phyloP scores from a whole-genome alignment of 2,797 vertebrate genomes.

The Eulemur coronatus region DNA sequence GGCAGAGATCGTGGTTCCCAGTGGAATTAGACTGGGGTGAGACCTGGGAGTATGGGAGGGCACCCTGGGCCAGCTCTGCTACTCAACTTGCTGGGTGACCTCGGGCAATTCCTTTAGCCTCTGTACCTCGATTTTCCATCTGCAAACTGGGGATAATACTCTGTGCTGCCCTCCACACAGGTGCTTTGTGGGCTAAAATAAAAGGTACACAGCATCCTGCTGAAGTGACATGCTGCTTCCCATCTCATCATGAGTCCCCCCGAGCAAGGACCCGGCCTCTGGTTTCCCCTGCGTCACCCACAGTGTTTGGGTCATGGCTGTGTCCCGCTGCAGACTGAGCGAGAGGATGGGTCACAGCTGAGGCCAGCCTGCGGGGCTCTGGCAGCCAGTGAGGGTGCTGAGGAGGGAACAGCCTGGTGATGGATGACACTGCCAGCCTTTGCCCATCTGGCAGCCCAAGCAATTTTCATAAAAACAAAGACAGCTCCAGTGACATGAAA shows the following conservation, averaged over 20 bases:
- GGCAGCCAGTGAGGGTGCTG: not conserved
- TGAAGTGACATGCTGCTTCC: not conserved
- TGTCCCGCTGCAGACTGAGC: not conserved
- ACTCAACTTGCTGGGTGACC: not conserved
- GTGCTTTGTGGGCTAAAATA: not conserved
- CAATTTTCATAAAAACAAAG: constrained; percentile 78
- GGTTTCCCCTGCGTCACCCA: not conserved
- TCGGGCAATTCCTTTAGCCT: not conserved
- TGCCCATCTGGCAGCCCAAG: constrained; percentile 67
- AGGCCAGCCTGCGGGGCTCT: not conserved
- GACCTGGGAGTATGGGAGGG: not conserved
- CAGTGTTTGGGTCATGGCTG: not conserved
- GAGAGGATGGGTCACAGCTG: not conserved
- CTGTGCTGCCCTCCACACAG: no score
- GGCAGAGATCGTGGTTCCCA: not conserved
- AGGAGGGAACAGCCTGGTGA: constrained; percentile 57
- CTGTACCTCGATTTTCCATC: not conserved
- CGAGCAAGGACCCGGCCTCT: not conserved
- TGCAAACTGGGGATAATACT: not conserved
- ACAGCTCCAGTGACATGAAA: constrained; percentile 68
- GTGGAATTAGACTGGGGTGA: not conserved
- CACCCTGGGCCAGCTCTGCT: not conserved
- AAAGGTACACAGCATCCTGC: not conserved
- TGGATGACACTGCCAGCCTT: constrained; percentile 56
- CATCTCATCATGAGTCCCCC: not conserved